Evolutionary conservation across 1,140 invertebrate species (phyloP), one percentile per base, ranked within the genome.

Genomic region (Batillaria attramentaria): DNA sequence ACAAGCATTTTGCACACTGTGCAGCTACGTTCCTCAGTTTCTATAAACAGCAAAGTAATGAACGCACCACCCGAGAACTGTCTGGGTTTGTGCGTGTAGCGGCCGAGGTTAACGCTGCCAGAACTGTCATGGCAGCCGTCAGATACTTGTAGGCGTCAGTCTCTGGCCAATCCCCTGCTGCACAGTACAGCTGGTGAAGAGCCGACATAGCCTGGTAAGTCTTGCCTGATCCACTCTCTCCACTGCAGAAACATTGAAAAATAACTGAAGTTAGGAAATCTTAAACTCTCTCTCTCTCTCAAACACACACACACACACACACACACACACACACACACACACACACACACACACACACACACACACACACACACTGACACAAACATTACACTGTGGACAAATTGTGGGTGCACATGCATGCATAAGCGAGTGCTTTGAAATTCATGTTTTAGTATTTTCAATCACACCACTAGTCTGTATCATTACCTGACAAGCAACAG

Each of bases 91-190:
- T 95, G 35, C 94, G 93, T 13, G 97, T 98, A 90, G 96, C 96
- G 6, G 97, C 97, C 37, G 95, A 96, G 68, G 96, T 97, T 65
- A 99, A 93, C 0, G 97, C 97, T 77, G 96, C 93, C 41, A 98
- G 93, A 20, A 98, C 97, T 33, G 97, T 98, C 89, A 99, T 97
- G 20, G 97, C 96, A 33, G 97, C 97, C 1, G 96, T 95, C 76
- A 99, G 93, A 91, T 98, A 97, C 92, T 98, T 98, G 89, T 97
- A 98, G n/a, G 97, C 96, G 91, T 98, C 97, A 2, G 97, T 98
- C 92, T 98, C 97, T 0, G 96, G 95, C 18, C 97, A 97, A 20
- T 84, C 85, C 62, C 97, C 97, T 28, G 97, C 97, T 69, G 97
- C 95, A 88, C 97, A 96, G 92, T 98, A 98, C 79, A 98, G 90